Conservation (phyloP, 2,888 invertebrate species). For the Tachina lurida region DNA sequence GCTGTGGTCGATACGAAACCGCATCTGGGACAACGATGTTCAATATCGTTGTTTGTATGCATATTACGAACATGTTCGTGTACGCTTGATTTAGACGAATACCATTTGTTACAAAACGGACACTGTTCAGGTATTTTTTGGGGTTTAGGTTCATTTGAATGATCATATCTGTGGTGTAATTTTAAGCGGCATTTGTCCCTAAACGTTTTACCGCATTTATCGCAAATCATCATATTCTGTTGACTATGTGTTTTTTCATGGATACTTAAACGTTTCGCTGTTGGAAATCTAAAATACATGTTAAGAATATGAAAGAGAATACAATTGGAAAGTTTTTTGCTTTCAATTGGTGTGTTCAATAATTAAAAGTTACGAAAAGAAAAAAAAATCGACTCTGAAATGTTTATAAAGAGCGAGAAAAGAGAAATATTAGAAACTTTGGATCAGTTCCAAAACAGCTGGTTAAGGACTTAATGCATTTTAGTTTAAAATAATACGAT, state of each 20-base stretch:
- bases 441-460: too few species aligned
- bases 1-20: slow-evolving; percentile 78
- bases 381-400: background rate
- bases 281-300: slow-evolving; percentile 47
- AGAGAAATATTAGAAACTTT: too few species aligned
- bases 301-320: slow-evolving; percentile 51
- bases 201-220: slow-evolving; percentile 65
- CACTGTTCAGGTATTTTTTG: slow-evolving; percentile 64
- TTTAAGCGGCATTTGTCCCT: slow-evolving; percentile 50
- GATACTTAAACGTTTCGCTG: slow-evolving; percentile 53
- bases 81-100: slow-evolving; percentile 50
- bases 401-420: too few species aligned
- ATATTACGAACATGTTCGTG: slow-evolving; percentile 62
- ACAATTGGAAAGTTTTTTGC: slow-evolving; percentile 45
- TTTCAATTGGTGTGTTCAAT: slow-evolving; percentile 6
- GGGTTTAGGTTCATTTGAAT: slow-evolving; percentile 61
- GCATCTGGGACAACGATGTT: slow-evolving; percentile 76
- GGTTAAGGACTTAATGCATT: too few species aligned
- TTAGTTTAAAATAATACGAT: too few species aligned
- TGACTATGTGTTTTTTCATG: slow-evolving; percentile 59
- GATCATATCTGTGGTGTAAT: slow-evolving; percentile 54
- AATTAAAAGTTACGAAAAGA: background rate
- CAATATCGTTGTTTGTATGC: slow-evolving; percentile 63
- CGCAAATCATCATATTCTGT: slow-evolving; percentile 58
- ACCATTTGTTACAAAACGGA: slow-evolving; percentile 62